phyloP scores from a whole-genome alignment of 2,888 invertebrate genomes.

The Galerucella calmariensis region DNA sequence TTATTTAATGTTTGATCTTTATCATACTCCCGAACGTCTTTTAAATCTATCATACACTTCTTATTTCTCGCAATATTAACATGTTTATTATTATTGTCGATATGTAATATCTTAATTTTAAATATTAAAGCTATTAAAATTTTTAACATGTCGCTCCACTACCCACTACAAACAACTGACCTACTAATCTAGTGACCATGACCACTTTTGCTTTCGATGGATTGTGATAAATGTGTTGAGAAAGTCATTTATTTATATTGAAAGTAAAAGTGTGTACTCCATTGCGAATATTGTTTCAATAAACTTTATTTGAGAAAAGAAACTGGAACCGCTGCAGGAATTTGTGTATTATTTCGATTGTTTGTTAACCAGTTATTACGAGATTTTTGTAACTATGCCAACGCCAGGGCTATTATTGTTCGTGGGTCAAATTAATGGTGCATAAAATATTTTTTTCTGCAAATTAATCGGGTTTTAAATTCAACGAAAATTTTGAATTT shows the following conservation, averaged over 20 bases:
- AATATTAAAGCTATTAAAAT: background rate
- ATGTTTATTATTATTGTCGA: too few relatives aligned
- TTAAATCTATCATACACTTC: too few relatives aligned
- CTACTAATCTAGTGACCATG: slow-evolving; percentile 74
- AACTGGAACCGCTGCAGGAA: background rate
- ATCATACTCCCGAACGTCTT: too few relatives aligned
- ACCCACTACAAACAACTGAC: slow-evolving; percentile 53
- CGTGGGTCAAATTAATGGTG: too few relatives aligned
- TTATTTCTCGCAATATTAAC: too few relatives aligned
- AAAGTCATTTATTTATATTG: slow-evolving; percentile 42
- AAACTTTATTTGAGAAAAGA: background rate
- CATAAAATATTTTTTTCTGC: too few relatives aligned
- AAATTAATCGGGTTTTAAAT: too few relatives aligned
- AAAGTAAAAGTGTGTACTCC: slow-evolving; percentile 23
- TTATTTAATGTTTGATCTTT: too few relatives aligned
- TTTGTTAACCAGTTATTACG: background rate
- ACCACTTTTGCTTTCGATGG: slow-evolving; percentile 63
- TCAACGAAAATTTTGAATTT: too few relatives aligned
- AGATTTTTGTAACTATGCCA: background rate
- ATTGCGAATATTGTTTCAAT: slow-evolving; percentile 5
- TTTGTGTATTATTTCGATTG: background rate
- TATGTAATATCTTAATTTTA: too few relatives aligned
- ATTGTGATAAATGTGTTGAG: slow-evolving; percentile 50
- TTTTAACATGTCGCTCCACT: slow-evolving; percentile 4
- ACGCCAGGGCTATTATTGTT: too few relatives aligned